Base-by-base conservation (phyloP, 1,140 invertebrate species). In the Dufourea novaeangliae region DNA sequence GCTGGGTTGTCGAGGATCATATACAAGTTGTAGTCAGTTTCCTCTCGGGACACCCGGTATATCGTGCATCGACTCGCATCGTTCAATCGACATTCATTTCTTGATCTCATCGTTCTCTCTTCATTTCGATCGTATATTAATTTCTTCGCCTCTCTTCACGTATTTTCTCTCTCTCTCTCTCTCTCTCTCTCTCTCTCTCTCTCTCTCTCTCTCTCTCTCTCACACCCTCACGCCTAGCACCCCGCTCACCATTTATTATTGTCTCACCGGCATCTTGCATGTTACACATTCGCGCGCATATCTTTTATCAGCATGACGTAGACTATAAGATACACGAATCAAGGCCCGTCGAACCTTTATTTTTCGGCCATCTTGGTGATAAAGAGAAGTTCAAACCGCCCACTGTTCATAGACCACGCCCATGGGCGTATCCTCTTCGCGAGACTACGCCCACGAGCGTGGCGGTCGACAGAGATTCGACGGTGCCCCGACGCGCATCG, bases 271-370 rank as follows among this genome's bases (percentile, higher is more conserved):
- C 71, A 78, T 62, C 69, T 72, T 72, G 83, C 83, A 84, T 84
- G 83, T n/a, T 22, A 78, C 68, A 84, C 79, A 83, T 63, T 83
- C 78, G 78, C 83, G 79, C 82, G 78, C 69, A 84, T 41, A 37
- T 75, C 25, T 69, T 46, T 59, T 69, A 59, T 39, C 41, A 54
- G 79, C 79, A 80, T 80, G 79, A 37, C 39, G 54, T 76, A 79
- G 76, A 64, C 39, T 25, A 70, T 78, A 78, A 50, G 71, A 66
- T n/a, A n/a, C 59, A 74, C 73, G 32, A 62, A 54, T 78, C 52
- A 57, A 52, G 62, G 54, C 63, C 39, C 66, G 61, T 27, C 27
- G 14, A 64, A 27, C 8, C 11, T 25, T 34, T 37, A 50, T 61
- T 56, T 69, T 57, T 57, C 20, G 69, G 63, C 57, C 72, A 46